Base-by-base conservation (phyloP, 2,113 vertebrate genomes). In the Daphoenositta chrysoptera region DNA sequence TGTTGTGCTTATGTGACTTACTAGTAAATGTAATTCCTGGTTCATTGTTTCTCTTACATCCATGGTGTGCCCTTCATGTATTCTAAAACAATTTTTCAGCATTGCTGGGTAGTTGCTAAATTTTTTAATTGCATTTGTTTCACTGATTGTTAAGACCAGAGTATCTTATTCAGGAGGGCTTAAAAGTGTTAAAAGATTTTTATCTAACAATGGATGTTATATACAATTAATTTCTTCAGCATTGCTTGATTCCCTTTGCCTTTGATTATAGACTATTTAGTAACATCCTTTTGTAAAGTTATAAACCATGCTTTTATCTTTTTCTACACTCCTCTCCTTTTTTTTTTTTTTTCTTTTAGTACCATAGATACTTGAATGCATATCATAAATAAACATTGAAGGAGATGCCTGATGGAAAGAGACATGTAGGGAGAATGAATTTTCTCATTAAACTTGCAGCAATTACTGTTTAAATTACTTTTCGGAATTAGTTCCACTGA, bases 391-490 rank as follows among this genome's bases (percentile, higher is more conserved):
- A 71, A 89, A 42, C 51, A 60, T 13, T 87, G 50, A 73, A 89
- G 48, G 83, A 81, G 23, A 83, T 56, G 42, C 35, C 54, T 86
- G 66, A 79, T 88, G 69, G 68, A 83, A 88, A 81, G 51, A 69
- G 42, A 44, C 40, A 9, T 30, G 21, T 22, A 68, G 47, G 68
- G 76, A 86, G 77, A 75, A 9, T 42, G 79, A 72, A 51, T 85
- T 88, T 92, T 83, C 89, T 88, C 35, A 47, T 83, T 71, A 37
- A 83, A 83, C 23, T 65, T 86, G 58, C 37, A 78, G 60, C 39
- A 87, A 89, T 90, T 93, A 64, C 35, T 92, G 66, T 90, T 92
- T 77, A 71, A 94, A 92, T 93, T 88, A 61, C 75, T 87, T 95
- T 19, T 27, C 72, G 93, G 87, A 94, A 87, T 83, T 71, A 66